Evolutionary conservation across 2,113 vertebrate species (phyloP).

Genomic region (Zapornia atra): DNA sequence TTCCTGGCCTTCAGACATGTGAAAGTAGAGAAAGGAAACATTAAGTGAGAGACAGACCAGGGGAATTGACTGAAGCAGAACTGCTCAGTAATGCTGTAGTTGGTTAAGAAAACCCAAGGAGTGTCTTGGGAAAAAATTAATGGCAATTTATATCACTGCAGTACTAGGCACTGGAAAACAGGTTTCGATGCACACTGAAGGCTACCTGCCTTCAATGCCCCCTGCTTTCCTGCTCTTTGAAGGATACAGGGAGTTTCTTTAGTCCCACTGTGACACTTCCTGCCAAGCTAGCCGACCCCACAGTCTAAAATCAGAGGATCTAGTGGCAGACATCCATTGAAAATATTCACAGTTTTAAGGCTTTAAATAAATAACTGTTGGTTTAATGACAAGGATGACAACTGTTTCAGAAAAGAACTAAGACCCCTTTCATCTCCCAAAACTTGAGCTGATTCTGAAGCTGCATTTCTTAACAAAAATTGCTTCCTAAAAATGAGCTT

Average conservation of each 20-base stretch:
- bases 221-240: not conserved
- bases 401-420: not conserved
- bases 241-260: not conserved
- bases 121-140: not conserved
- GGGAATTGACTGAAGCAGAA: not conserved
- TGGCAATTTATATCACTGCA: slow-evolving; percentile 17
- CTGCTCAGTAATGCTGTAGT: not conserved
- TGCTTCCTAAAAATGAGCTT: not conserved
- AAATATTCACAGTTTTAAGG: not conserved
- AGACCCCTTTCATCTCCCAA: not conserved
- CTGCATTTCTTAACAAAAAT: not conserved
- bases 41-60: not conserved
- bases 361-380: not conserved
- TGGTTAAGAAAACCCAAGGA: slow-evolving; percentile 10
- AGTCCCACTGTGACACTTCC: not conserved
- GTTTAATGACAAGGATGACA: not conserved
- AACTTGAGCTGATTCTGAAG: not conserved
- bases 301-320: slow-evolving; percentile 1
- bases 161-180: not conserved
- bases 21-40: not conserved
- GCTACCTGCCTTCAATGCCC: not conserved
- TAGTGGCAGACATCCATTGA: not conserved
- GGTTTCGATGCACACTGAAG: slow-evolving; percentile 2
- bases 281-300: slow-evolving; percentile 15
- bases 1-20: not conserved